Evolutionary conservation across 2,888 invertebrate species (phyloP).

Genomic region (Eurytoma californica): DNA sequence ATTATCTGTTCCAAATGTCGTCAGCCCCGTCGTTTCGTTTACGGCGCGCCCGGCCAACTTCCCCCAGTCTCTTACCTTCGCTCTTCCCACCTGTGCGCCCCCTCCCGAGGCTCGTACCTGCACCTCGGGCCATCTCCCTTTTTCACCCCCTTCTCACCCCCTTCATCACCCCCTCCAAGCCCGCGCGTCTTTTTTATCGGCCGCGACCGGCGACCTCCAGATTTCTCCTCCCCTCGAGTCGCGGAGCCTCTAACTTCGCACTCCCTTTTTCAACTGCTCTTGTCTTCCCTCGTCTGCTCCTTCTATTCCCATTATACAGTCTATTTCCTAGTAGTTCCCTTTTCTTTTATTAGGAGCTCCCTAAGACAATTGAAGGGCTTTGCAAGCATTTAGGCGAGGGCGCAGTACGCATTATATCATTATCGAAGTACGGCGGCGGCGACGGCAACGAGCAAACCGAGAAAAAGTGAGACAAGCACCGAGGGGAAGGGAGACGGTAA

Average conservation of each 20-base stretch:
- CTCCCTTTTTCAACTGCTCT: background rate
- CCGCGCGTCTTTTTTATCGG: background rate
- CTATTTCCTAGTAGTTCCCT: no score
- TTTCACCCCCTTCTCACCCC: background rate
- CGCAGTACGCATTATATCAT: constrained; percentile 7
- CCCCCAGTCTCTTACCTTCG: constrained; percentile 24
- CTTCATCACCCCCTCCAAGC: background rate
- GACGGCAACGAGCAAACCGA: background rate
- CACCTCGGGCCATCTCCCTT: background rate
- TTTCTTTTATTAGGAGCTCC: no score
- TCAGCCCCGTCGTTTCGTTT: constrained; percentile 72
- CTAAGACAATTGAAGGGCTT: background rate
- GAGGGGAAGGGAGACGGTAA: background rate
- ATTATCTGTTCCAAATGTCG: constrained; percentile 75
- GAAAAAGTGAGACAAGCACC: background rate
- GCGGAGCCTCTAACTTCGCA: background rate
- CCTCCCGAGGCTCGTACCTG: constrained; percentile 24
- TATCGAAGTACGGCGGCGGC: background rate
- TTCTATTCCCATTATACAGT: background rate
- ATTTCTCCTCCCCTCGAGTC: background rate
- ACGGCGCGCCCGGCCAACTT: constrained; percentile 60
- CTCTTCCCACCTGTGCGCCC: constrained; percentile 8
- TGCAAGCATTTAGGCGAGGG: background rate
- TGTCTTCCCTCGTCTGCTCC: constrained; percentile 8
- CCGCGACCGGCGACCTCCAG: no score